Base-by-base conservation (phyloP, 2,888 invertebrate species). In the Melolontha melolontha region DNA sequence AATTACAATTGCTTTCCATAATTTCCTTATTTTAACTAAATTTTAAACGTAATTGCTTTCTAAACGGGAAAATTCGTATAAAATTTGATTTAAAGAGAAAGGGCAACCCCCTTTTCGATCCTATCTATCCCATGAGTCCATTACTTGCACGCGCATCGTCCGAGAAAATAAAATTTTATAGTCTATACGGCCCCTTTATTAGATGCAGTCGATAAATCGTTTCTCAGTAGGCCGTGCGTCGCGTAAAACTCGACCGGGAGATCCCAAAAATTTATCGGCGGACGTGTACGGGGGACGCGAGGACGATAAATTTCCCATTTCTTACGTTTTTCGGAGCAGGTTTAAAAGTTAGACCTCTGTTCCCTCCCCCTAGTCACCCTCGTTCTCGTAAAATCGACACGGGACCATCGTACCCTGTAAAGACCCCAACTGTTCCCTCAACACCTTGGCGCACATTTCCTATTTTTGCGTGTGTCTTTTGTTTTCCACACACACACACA, bases 161-260 rank as follows among this genome's bases (percentile, higher is more conserved):
- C 44, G 17, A 8, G 44, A 47, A 47, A 47, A 47, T 47, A 47
- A 47, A 47, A 47, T 47, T 47, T 47, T 47, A 47, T 47, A 47
- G 44, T 12, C 17, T 47, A 47, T 47, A 14, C 17, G 17, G 16
- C 8, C 44, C 44, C 44, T 47, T 47, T 47, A 47, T 47, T 47
- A 47, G 44, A 47, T 47, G 44, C 44, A 47, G 44, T 47, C 44
- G 44, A 47, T 47, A 47, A 47, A 47, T 47, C 44, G 44, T 8
- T 47, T 47, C 44, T 47, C 44, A 17, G 44, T 47, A 12, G 44
- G 17, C 44, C 17, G 44, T 47, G 44, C 44, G 44, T 47, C 44
- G 44, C 17, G 44, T 47, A 47, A 47, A 47, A 47, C 44, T 14
- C 8, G 12, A 47, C 44, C 14, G 44, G 14, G 17, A 12, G 44